Evolutionary conservation across 2,888 invertebrate genomes (phyloP).

Genomic region (Pollenia angustigena): DNA sequence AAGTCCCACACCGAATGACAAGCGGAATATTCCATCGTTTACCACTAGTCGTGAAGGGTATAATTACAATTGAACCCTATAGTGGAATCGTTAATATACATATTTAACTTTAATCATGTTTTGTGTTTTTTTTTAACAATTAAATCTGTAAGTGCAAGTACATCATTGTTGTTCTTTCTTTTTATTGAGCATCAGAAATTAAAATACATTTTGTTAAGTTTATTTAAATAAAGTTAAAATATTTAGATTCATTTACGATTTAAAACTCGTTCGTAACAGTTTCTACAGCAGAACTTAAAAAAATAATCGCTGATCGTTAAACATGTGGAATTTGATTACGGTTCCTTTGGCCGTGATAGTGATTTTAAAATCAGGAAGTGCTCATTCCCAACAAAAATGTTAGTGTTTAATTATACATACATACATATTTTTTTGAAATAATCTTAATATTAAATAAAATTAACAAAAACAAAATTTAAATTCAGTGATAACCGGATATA

Average conservation of each 20-base stretch:
- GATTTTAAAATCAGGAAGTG: slow-evolving; percentile 17
- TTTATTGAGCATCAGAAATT: slow-evolving; percentile 5
- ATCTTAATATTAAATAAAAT: neutral
- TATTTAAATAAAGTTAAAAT: slow-evolving; percentile 26
- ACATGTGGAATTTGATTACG: slow-evolving; percentile 26
- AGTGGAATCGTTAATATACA: neutral
- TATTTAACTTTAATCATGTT: slow-evolving; percentile 12
- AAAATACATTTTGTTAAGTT: slow-evolving; percentile 35
- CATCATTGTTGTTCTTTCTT: neutral
- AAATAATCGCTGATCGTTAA: neutral
- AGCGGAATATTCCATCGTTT: too few relatives aligned
- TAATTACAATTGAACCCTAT: neutral
- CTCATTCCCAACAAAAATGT: slow-evolving; percentile 36
- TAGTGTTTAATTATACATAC: slow-evolving; percentile 30
- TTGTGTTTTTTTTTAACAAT: slow-evolving; percentile 27
- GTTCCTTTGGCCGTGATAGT: slow-evolving; percentile 29
- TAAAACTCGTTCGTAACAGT: slow-evolving; percentile 33
- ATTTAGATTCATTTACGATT: slow-evolving; percentile 43
- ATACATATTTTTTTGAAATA: neutral
- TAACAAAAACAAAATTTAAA: neutral
- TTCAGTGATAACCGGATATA: neutral
- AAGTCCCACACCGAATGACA: too few relatives aligned
- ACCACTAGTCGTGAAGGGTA: neutral
- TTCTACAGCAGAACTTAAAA: slow-evolving; percentile 11
- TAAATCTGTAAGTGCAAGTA: slow-evolving; percentile 28